A percentile compares a stretch with the other conserved stretches of the same genome.
Evolutionary conservation across 2,888 invertebrate species (phyloP).

Genomic region (Conchocele bisecta): DNA sequence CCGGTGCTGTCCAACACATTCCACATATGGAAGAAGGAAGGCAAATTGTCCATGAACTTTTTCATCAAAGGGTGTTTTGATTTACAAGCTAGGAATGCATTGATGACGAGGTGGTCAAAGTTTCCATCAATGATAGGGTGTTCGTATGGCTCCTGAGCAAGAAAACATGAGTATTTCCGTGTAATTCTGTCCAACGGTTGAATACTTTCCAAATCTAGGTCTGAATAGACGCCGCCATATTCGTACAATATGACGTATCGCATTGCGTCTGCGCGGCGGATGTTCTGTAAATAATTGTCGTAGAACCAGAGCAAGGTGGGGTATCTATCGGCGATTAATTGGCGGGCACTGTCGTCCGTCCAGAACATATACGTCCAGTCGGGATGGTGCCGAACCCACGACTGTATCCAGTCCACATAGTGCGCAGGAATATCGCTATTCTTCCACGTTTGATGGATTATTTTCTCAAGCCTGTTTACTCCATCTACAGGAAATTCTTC

Average conservation of each 20-base stretch:
- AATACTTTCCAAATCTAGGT: slow-evolving; percentile 79
- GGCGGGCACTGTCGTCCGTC: slow-evolving; percentile 77
- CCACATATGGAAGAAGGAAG: slow-evolving; percentile 73
- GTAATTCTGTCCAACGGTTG: slow-evolving; percentile 67
- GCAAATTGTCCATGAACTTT: slow-evolving; percentile 68
- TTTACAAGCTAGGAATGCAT: slow-evolving; percentile 74
- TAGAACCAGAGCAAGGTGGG: slow-evolving; percentile 69
- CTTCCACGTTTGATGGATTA: slow-evolving; percentile 78
- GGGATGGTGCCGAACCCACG: slow-evolving; percentile 76
- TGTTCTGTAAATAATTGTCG: slow-evolving; percentile 73
- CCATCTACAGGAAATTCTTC: slow-evolving; percentile 46
- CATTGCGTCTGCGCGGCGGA: slow-evolving; percentile 77
- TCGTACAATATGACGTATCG: slow-evolving; percentile 79
- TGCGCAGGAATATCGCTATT: slow-evolving; percentile 64
- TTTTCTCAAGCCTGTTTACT: slow-evolving; percentile 42
- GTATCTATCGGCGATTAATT: slow-evolving; percentile 72
- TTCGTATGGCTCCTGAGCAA: slow-evolving; percentile 76
- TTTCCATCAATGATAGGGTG: slow-evolving; percentile 74
- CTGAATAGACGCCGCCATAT: slow-evolving; percentile 80
- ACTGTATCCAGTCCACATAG: slow-evolving; percentile 71
- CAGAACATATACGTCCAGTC: slow-evolving; percentile 81
- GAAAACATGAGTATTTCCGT: slow-evolving; percentile 69
- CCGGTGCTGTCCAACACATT: slow-evolving; percentile 76
- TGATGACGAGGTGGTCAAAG: slow-evolving; percentile 73
- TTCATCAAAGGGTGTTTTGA: slow-evolving; percentile 75